phyloP scores from a whole-genome alignment of 1,140 invertebrate genomes.

The Zaprionus africanus region DNA sequence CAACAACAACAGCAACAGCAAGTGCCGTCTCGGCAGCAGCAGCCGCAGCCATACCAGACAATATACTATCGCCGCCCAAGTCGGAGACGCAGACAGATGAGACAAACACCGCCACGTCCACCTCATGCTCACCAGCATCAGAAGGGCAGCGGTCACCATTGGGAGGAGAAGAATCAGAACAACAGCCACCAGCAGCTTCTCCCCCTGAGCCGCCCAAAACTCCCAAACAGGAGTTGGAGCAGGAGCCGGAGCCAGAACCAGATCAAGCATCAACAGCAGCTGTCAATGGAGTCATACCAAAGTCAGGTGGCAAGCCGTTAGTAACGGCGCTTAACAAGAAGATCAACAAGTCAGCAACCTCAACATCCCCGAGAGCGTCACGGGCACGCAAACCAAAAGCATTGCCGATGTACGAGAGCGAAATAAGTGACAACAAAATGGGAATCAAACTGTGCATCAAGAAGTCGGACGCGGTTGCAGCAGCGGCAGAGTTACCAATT shows the following conservation, averaged over 20 bases:
- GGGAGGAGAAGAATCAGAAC: slow-evolving; percentile 19
- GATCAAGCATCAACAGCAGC: slow-evolving; percentile 2
- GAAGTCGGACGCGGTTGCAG: slow-evolving; percentile 85
- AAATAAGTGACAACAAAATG: slow-evolving; percentile 87
- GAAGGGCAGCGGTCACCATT: slow-evolving; percentile 70
- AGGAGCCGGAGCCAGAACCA: slow-evolving; percentile 11
- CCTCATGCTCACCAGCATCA: slow-evolving; percentile 77
- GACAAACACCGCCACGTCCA: slow-evolving; percentile 78
- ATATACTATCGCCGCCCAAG: slow-evolving; percentile 79
- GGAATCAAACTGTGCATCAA: slow-evolving; percentile 88
- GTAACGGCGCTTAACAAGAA: slow-evolving; percentile 71
- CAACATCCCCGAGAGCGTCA: slow-evolving; percentile 63
- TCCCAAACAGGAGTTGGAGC: slow-evolving; percentile 25
- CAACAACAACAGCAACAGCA: slow-evolving; percentile 22
- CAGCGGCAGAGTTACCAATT: slow-evolving; percentile 34
- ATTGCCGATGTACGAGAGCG: slow-evolving; percentile 83
- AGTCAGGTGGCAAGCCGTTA: slow-evolving; percentile 79
- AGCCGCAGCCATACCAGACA: slow-evolving; percentile 65
- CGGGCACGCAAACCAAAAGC: slow-evolving; percentile 71
- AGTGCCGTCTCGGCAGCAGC: slow-evolving; percentile 9
- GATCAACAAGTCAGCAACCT: slow-evolving; percentile 57
- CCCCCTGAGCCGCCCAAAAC: slow-evolving; percentile 10
- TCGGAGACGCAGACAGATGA: slow-evolving; percentile 82
- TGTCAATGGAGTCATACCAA: slow-evolving; percentile 79
- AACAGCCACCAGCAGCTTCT: background rate